Percentiles rank a stretch among this genome's conserved stretches.
phyloP scores from a whole-genome alignment of 2,888 invertebrate species.

The Rotaria magnacalcarata region DNA sequence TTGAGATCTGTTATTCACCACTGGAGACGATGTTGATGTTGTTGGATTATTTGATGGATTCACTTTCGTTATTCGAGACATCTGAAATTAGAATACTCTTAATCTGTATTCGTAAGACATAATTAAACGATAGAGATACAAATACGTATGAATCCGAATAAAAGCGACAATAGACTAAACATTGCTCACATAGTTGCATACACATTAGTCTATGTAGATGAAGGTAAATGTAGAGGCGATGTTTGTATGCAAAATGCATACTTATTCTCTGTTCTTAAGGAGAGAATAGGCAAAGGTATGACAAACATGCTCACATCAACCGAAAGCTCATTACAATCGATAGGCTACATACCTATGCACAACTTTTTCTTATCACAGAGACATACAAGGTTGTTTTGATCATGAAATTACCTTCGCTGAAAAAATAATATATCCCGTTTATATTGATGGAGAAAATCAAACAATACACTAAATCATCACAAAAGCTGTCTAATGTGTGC shows the following conservation, averaged over 20 bases:
- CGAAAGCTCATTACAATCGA: background rate
- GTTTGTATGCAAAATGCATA: background rate
- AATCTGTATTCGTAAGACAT: background rate
- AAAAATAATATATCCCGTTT: background rate
- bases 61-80: background rate
- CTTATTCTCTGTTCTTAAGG: background rate
- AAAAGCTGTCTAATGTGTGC: background rate
- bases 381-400: constrained; percentile 11
- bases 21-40: background rate
- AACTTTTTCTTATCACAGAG: background rate
- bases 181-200: background rate
- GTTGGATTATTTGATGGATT: background rate
- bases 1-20: background rate
- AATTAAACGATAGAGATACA: background rate
- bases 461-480: background rate
- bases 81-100: background rate
- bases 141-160: background rate
- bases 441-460: background rate
- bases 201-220: background rate
- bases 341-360: background rate
- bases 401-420: background rate
- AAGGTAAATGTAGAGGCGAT: constrained; percentile 15
- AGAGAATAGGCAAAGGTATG: background rate
- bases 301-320: background rate
- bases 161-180: background rate